A percentile compares a stretch with the other conserved stretches of the same genome.
These are phyloP conservation scores for Falco novaeseelandiae DNA, from an alignment of 2,797 vertebrate species.

Conservation along the genomic window DNA sequence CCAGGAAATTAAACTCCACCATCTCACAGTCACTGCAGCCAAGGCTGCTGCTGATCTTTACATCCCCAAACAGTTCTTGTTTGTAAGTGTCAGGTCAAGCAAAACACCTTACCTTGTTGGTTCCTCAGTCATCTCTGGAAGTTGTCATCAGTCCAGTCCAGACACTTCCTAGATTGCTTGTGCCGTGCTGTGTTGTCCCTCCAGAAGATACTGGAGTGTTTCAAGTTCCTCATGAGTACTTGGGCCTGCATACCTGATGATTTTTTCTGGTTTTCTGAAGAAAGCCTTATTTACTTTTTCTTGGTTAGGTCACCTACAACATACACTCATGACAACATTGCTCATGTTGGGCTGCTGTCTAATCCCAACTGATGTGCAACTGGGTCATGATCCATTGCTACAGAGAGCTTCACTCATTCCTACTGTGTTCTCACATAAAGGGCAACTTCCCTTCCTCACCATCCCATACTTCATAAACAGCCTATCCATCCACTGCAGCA, in stretches of 20 bases:
- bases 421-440: neutral
- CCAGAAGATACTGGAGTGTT: neutral
- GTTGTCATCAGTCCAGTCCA: neutral
- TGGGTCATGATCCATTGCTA: neutral
- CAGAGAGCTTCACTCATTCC: neutral
- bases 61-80: neutral
- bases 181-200: no score
- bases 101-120: neutral
- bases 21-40: neutral
- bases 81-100: neutral
- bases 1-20: neutral
- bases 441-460: neutral
- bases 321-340: neutral
- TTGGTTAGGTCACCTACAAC: neutral
- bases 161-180: neutral
- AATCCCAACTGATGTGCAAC: neutral
- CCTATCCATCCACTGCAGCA: neutral
- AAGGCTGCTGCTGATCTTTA: neutral
- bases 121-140: neutral
- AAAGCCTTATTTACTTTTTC: neutral
- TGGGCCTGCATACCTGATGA: neutral
- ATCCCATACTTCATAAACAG: neutral
- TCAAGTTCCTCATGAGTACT: neutral
- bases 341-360: neutral
- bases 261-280: neutral